phyloP scores from a whole-genome alignment of 2,888 invertebrate genomes.

The Pristionchus fissidentatus region DNA sequence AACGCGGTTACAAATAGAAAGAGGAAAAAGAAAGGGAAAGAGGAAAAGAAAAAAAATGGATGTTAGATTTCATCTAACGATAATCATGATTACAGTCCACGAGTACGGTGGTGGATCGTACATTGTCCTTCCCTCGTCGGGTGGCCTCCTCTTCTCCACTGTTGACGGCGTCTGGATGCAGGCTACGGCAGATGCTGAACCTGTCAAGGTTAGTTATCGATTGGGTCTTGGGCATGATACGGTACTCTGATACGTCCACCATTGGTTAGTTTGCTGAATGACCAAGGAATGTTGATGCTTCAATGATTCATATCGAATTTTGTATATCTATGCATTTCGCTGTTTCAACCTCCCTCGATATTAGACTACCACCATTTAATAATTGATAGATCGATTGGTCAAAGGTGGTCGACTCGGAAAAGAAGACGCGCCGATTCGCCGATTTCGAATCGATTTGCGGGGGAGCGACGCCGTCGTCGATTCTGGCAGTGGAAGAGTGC shows the following conservation, averaged over 20 bases:
- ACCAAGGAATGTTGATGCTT: too few species aligned
- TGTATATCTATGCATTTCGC: too few species aligned
- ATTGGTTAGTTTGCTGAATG: too few species aligned
- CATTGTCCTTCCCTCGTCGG: conserved; percentile 70
- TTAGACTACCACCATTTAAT: too few species aligned
- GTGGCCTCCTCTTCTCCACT: conserved; percentile 66
- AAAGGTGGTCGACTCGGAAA: conserved; percentile 47
- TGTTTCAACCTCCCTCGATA: too few species aligned
- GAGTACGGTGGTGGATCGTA: conserved; percentile 78
- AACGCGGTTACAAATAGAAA: too few species aligned
- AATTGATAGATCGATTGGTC: background rate
- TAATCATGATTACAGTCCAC: conserved; percentile 76
- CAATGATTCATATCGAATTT: too few species aligned
- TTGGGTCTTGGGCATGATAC: background rate
- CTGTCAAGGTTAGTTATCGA: conserved; percentile 23
- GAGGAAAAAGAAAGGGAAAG: too few species aligned
- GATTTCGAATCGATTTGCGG: background rate
- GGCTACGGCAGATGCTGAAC: background rate
- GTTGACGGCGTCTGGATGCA: conserved; percentile 48
- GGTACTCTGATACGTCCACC: background rate
- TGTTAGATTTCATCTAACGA: too few species aligned
- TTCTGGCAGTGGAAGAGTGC: conserved; percentile 20
- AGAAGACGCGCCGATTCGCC: conserved; percentile 39
- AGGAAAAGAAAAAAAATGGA: too few species aligned
- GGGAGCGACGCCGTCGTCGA: background rate